These are phyloP conservation scores for Lerema accius DNA, from an alignment of 1,140 invertebrate species.

Conservation along the genomic window DNA sequence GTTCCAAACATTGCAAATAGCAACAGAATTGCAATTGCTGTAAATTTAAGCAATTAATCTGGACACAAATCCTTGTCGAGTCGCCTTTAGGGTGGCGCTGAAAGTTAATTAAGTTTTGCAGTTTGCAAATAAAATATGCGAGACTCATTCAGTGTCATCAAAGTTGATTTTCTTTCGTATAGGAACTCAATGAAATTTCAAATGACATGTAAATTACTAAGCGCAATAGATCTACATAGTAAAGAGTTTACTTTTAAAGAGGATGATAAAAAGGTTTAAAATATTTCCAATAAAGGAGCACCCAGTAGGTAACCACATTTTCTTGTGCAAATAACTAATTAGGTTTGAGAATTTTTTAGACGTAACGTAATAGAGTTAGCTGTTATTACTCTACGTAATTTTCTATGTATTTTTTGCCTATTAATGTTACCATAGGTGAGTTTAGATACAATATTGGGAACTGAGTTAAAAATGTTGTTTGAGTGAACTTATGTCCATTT, in stretches of 20 bases:
- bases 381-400: no score
- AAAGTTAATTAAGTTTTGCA: slow-evolving; percentile 29
- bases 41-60: slow-evolving; percentile 29
- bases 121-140: slow-evolving; percentile 24
- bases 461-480: no score
- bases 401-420: no score
- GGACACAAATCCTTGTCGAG: slow-evolving; percentile 24
- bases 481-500: no score
- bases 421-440: no score
- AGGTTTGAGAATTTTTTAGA: no score
- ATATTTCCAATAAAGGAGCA: not conserved
- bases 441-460: no score
- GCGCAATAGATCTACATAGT: slow-evolving; percentile 13
- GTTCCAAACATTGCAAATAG: not conserved
- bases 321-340: no score
- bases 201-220: slow-evolving; percentile 23
- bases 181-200: slow-evolving; percentile 19
- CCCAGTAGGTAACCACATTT: not conserved
- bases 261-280: not conserved
- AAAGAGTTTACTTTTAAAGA: slow-evolving; percentile 1
- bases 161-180: slow-evolving; percentile 11
- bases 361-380: no score
- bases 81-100: slow-evolving; percentile 17
- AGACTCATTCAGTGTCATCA: slow-evolving; percentile 25
- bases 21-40: slow-evolving; percentile 10